These are phyloP conservation scores for Anguilla anguilla DNA, from an alignment of 2,797 vertebrate genomes.

Conservation along the genomic window DNA sequence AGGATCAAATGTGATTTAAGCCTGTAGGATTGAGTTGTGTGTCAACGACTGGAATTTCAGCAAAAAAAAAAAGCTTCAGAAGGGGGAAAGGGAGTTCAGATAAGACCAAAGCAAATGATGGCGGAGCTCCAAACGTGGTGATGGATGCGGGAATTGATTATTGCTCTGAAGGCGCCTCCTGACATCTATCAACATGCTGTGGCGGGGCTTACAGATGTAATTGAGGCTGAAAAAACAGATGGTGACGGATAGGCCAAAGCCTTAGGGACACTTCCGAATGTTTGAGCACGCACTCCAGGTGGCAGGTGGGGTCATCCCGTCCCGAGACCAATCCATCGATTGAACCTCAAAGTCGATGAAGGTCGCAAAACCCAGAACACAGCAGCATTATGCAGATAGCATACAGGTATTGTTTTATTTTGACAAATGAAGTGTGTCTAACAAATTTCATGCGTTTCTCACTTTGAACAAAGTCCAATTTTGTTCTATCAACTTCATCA, in stretches of 20 bases:
- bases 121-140: constrained; percentile 16
- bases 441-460: neutral
- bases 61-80: neutral
- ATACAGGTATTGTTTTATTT: neutral
- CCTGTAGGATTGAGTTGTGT: constrained; percentile 24
- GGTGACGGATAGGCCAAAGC: constrained; percentile 28
- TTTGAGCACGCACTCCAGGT: neutral
- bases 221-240: constrained; percentile 40
- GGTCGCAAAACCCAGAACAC: neutral
- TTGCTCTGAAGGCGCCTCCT: constrained; percentile 27
- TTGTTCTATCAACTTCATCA: neutral
- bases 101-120: constrained; percentile 40
- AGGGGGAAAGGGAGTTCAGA: constrained; percentile 18
- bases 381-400: neutral
- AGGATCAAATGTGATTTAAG: constrained; percentile 23
- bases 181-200: constrained; percentile 29
- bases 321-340: neutral
- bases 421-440: neutral
- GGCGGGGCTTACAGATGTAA: constrained; percentile 34
- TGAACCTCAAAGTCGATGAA: constrained; percentile 16
- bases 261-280: neutral
- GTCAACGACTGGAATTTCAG: constrained; percentile 18
- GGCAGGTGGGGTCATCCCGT: neutral
- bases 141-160: constrained; percentile 43
- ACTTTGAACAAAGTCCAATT: neutral